Conservation (phyloP, 2,888 invertebrate species). For the Synanthedon tipuliformis region DNA sequence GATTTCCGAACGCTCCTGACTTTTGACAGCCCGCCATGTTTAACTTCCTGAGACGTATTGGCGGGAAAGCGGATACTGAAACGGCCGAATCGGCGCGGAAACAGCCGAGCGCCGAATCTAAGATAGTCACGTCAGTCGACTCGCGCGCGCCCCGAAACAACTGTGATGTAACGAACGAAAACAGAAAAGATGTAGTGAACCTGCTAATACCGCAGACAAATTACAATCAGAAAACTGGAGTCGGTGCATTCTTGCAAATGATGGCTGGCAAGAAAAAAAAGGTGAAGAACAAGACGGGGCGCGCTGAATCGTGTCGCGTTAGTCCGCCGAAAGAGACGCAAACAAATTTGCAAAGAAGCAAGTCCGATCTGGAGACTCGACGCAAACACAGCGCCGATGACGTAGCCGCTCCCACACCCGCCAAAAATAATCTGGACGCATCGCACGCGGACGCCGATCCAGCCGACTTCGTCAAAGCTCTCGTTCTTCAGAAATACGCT, state of each 20-base stretch:
- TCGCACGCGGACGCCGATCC: slow-evolving; percentile 26
- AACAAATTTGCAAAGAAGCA: slow-evolving; percentile 29
- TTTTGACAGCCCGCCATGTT: slow-evolving; percentile 43
- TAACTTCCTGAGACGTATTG: slow-evolving; percentile 60
- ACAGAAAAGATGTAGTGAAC: slow-evolving; percentile 61
- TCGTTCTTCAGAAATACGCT: slow-evolving; percentile 60
- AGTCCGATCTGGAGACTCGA: slow-evolving; percentile 23
- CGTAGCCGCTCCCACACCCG: slow-evolving; percentile 27
- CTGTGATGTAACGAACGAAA: slow-evolving; percentile 35
- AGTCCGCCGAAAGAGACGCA: slow-evolving; percentile 38
- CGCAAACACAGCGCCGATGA: slow-evolving; percentile 12
- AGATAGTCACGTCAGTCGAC: slow-evolving; percentile 31
- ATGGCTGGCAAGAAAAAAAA: slow-evolving; percentile 57
- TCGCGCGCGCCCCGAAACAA: slow-evolving; percentile 38
- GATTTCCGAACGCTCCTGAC: slow-evolving; percentile 20
- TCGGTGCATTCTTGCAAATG: slow-evolving; percentile 51
- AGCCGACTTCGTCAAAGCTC: slow-evolving; percentile 55
- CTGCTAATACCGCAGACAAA: slow-evolving; percentile 50
- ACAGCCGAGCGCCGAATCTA: slow-evolving; percentile 25
- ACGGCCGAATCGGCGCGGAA: slow-evolving; percentile 26
- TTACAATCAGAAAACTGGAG: slow-evolving; percentile 50
- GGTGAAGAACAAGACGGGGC: slow-evolving; percentile 30
- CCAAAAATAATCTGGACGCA: slow-evolving; percentile 43
- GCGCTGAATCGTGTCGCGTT: slow-evolving; percentile 39
- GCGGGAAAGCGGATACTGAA: slow-evolving; percentile 48